Evolutionary conservation across 2,888 invertebrate species (phyloP).

Genomic region (Gerris lacustris): DNA sequence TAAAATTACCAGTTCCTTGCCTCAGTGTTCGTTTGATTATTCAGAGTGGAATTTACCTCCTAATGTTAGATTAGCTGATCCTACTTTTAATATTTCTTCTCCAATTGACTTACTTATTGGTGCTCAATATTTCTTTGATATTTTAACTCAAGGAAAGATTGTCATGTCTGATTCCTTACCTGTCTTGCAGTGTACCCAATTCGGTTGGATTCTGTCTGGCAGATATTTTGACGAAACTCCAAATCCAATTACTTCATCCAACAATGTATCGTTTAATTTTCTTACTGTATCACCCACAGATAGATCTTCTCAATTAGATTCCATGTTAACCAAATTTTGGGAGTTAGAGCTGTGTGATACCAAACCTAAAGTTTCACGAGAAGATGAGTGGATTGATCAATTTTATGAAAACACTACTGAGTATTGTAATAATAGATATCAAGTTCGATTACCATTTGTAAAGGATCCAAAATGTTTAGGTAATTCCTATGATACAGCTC

Average conservation of each 20-base stretch:
- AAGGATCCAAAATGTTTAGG: too few relatives aligned
- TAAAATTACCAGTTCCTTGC: slow-evolving; percentile 9
- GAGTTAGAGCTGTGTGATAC: background rate
- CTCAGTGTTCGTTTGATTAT: background rate
- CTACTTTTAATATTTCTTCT: background rate
- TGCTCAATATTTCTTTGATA: slow-evolving; percentile 12
- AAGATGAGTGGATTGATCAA: too few relatives aligned
- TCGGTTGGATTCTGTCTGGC: slow-evolving; percentile 14
- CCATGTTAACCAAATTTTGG: background rate
- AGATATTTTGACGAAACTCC: too few relatives aligned
- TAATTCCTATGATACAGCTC: slow-evolving; percentile 16
- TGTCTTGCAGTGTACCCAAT: background rate
- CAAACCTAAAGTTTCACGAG: background rate
- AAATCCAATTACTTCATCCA: too few relatives aligned
- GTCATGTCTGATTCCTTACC: background rate
- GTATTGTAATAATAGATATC: too few relatives aligned
- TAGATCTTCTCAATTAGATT: background rate
- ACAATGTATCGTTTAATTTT: too few relatives aligned
- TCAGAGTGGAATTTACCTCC: slow-evolving; percentile 11
- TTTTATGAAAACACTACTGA: too few relatives aligned
- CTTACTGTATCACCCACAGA: background rate
- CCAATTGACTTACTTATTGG: slow-evolving; percentile 9
- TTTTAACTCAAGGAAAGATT: background rate
- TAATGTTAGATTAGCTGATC: slow-evolving; percentile 11
- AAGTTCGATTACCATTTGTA: too few relatives aligned